Base-by-base conservation (phyloP, 2,113 vertebrate genomes). In the Eulemur rufifrons region DNA sequence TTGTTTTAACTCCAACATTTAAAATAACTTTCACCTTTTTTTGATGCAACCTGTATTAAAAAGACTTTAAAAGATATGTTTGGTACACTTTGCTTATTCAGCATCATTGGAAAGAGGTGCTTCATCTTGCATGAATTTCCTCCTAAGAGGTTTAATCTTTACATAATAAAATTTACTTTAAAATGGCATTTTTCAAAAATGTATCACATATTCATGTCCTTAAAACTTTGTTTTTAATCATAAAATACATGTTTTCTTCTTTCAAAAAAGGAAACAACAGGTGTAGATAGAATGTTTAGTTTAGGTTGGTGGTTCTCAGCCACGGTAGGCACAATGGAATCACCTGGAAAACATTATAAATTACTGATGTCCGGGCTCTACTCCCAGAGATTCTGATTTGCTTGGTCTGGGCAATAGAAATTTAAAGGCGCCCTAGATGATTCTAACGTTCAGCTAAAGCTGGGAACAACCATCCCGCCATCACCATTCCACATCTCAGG, bases 131-230 rank as follows among this genome's bases (percentile, higher is more conserved):
- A 76, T n/a, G 47, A 69, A 86, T 82, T 93, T 96, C 74, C 14
- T 95, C 61, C 66, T 34, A 42, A 63, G 2, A 91, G 39, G 42
- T 61, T 81, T 76, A 66, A 85, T 74, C n/a, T 89, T 86, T 45
- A 74, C 27, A 7, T 56, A 59, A 73, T 81, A 94, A 59, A 86
- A 73, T 85, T 32, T 90, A 56, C 21, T 91, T 91, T 84, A 45
- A 95, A 85, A 93, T 21, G 2, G 68, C 50, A 91, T 69, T 90
- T 96, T 80, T 15, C 17, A 90, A 82, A 93, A 90, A 73, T 66
- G 3, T 42, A 80, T 59, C 85, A 50, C 74, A 71, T 68, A 90
- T 52, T 82, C 73, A 39, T 23, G 15, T 29, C 29, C 42, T 89
- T 85, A 80, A 89, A 89, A 77, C 12, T 34, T 95, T 76, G 63